Evolutionary conservation across 2,888 invertebrate species (phyloP).

Genomic region (Schizaphis graminum): DNA sequence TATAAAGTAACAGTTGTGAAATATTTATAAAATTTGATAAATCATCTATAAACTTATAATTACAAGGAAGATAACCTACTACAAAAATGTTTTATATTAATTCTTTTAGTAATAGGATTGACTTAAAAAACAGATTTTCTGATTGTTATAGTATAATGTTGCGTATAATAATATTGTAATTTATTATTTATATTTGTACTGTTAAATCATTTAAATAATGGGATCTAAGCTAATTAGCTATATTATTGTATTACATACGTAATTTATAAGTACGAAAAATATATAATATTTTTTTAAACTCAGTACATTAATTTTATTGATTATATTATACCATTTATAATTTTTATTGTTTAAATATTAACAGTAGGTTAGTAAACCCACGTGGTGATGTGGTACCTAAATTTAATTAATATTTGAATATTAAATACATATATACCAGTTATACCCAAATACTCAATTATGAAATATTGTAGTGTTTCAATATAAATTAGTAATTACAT

Average conservation of each 20-base stretch:
- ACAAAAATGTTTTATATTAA: not conserved
- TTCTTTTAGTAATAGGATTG: not conserved
- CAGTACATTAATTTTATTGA: not conserved
- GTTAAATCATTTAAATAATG: not conserved
- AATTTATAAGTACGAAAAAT: not conserved
- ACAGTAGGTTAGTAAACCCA: not conserved
- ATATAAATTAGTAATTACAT: not conserved
- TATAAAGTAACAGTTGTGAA: too few species aligned
- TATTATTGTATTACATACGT: not conserved
- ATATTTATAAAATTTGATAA: too few species aligned
- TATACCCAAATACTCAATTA: not conserved
- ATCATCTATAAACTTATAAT: too few species aligned
- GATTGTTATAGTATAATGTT: not conserved
- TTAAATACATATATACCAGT: not conserved
- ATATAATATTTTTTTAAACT: not conserved
- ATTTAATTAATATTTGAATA: not conserved
- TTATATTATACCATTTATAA: not conserved
- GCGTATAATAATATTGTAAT: not conserved
- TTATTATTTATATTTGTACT: not conserved
- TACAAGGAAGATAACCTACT: too few species aligned
- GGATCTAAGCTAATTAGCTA: not conserved
- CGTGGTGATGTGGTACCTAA: not conserved
- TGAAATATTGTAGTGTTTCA: conserved; percentile 5
- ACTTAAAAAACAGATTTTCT: not conserved
- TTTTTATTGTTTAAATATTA: not conserved